Base-by-base conservation (phyloP, 2,797 vertebrate species). In the Chrosomus eos region DNA sequence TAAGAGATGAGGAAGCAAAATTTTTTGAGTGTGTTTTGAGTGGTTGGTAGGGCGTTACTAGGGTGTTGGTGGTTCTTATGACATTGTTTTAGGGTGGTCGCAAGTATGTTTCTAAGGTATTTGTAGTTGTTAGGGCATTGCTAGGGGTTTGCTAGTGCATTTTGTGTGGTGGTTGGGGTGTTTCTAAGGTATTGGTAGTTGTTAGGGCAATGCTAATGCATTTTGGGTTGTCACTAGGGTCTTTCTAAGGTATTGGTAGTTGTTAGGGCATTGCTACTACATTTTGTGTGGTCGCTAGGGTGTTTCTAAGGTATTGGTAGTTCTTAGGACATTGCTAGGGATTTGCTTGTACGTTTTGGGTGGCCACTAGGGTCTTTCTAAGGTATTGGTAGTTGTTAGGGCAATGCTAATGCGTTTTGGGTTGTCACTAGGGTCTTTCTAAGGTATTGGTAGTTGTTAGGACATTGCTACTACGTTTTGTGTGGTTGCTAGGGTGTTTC, bases 191-290 rank as follows among this genome's bases (percentile, higher is more conserved):
- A 11, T 66, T 7, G 3, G 14, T 19, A 6, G 28, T 31, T 18
- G 14, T 9, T 19, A 16, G 5, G 14, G 16, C 1, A 45, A 6
- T 26, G n/a, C 1, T 53, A 19, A 0, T 18, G 1, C 0, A 0
- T 31, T 31, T 18, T 64, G 28, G 1, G 7, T 36, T 4, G 66
- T 21, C 10, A 2, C 4, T 68, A 38, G 2, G 66, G 0, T 19
- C 2, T 38, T 67, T 68, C 1, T 68, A 36, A 2, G 8, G 1
- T 38, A 19, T 4, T 23, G 18, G 10, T 23, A 4, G 4, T 64
- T 66, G 2, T 64, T 33, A 66, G 1, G 26, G 18, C 9, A 67
- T 9, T 36, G 33, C 9, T n/a, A n/a, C 33, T 33, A 33, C 5
- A 11, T 62, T 62, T 14, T 18, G 7, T 1, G 6, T 18, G 28